phyloP scores from a whole-genome alignment of 2,888 invertebrate species.

The Andrena trimmerana region DNA sequence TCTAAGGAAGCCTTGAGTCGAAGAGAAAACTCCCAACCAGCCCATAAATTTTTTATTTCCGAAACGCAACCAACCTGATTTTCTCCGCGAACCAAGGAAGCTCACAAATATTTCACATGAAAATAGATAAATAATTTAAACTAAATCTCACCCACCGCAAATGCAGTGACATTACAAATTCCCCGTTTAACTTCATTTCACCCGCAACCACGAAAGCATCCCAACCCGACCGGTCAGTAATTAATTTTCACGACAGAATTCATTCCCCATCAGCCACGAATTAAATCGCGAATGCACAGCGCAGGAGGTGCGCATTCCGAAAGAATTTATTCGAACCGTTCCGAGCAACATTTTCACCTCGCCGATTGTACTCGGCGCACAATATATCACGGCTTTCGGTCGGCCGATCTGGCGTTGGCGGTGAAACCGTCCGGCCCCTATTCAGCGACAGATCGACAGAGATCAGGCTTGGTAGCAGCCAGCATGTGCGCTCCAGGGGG shows the following conservation, averaged over 20 bases:
- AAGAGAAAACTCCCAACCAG: too few species aligned
- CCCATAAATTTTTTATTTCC: too few species aligned
- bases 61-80: too few species aligned
- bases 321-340: neutral
- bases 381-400: conserved; percentile 29
- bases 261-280: conserved; percentile 1
- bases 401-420: neutral
- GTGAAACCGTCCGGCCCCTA: conserved; percentile 26
- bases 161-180: neutral
- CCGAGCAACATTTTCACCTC: neutral
- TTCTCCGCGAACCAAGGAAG: too few species aligned
- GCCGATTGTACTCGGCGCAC: neutral
- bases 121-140: too few species aligned
- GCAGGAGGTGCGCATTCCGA: neutral
- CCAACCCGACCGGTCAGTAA: neutral
- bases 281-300: conserved; percentile 17
- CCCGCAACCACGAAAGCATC: neutral
- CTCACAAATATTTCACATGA: too few species aligned
- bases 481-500: neutral
- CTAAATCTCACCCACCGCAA: neutral
- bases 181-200: neutral
- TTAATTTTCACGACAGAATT: conserved; percentile 12
- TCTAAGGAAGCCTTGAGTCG: too few species aligned
- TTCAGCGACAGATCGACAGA: neutral
- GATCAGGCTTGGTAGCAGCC: neutral